Evolutionary conservation across 2,113 vertebrate species (phyloP), one percentile per base, ranked within the genome.

Genomic region (Bungarus multicinctus): DNA sequence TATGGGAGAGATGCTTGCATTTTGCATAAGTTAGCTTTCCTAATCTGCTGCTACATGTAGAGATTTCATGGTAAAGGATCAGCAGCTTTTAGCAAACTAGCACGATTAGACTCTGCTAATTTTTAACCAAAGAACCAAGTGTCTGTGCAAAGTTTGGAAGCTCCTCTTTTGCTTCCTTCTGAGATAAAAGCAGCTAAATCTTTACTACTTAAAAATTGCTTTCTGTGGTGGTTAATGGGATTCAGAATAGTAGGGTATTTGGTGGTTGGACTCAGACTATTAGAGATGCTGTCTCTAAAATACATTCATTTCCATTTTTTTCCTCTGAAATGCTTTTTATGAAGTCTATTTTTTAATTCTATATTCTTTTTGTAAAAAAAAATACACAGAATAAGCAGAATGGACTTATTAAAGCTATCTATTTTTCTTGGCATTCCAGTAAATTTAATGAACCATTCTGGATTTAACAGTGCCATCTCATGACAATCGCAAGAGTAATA

Each of bases 331-430:
- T 96, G 95, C 94, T 89, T 97, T 98, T 96, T 96, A 96, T 94
- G 91, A 94, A 54, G 93, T 94, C 95, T 96, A 93, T 34, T 52
- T 90, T 90, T 81, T 25, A 25, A 60, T 87, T 95, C 94, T 97
- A 95, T 94, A 92, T 95, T 93, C 96, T 89, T 74, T 94, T 60
- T 94, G 91, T 96, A 95, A 95, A 97, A 97, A 96, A 97, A 97
- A 97, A 97, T 96, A 95, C 88, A 95, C 96, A 98, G 96, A 81
- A 97, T 97, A 97, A 96, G 97, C 96, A 97, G 96, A 98, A 98
- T 96, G 92, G 95, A 94, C 93, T 98, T 98, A 98, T 98, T 97
- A 98, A 98, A 97, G 97, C 97, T 94, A 97, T 97, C 96, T 97
- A 95, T 98, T 98, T 97, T 97, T 97, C 97, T 97, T 97, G 97